Evolutionary conservation across 1,140 invertebrate species (phyloP), one percentile per base, ranked within the genome.

Genomic region (Nasonia giraulti): DNA sequence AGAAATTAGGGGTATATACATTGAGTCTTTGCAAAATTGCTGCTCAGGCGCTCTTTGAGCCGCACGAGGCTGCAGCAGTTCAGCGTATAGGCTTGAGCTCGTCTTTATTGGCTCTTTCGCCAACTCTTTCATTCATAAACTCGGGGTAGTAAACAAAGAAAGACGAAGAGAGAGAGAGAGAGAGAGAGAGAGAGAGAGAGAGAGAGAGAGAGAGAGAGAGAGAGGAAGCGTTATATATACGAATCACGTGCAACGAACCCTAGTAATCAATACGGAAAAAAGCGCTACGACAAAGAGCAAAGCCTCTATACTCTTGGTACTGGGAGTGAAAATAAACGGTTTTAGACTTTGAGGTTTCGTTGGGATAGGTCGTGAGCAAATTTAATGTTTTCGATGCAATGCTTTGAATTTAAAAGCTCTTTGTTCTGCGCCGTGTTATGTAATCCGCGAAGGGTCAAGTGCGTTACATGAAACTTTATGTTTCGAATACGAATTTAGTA

Each of bases 241-340:
- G 80, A 81, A 81, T 81, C 84, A 85, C 84, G 84, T 85, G 84
- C 84, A 82, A 82, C 62, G 73, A 85, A 77, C 84, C 84, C 73
- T 44, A 37, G 74, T 37, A 82, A 85, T 85, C 84, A 77, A 85
- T 85, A 82, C 62, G 73, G 80, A 23, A 78, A 78, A 78, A 81
- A 85, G 66, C 2, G n/a, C 77, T 5, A 11, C 37, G 40, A 55
- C 62, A 33, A 33, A 44, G 62, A 50, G 17, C 76, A n/a, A 27
- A 71, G 74, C 2, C 62, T 83, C 27, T 27, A 27, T 27, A 7
- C 37, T 83, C 20, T 23, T 20, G 11, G 10, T 50, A 50, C 10
- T 17, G 50, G 3, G 50, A 55, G 50, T 20, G 17, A 55, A 55
- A 55, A 55, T 55, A 14, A 55, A 17, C 5, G 17, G 50, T 55